Evolutionary conservation across 2,888 invertebrate species (phyloP).

Genomic region (Eumacrocentrus americanus): DNA sequence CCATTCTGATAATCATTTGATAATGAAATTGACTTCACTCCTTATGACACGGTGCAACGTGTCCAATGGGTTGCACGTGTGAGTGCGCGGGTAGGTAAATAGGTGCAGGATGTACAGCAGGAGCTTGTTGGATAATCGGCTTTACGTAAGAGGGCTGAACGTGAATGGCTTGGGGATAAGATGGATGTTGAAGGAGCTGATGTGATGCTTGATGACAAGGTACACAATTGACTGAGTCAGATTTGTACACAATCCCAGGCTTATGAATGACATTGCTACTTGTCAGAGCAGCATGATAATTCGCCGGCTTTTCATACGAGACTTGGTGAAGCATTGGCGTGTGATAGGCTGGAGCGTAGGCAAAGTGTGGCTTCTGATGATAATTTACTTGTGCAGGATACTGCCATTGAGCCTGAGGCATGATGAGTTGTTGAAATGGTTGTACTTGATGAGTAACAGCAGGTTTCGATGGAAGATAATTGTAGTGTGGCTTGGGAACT

Average conservation of each 20-base stretch:
- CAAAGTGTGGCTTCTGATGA: conserved; percentile 46
- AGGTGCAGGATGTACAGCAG: conserved; percentile 33
- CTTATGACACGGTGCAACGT: conserved; percentile 4
- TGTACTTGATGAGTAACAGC: conserved; percentile 19
- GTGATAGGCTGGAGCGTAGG: conserved; percentile 48
- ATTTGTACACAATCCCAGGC: conserved; percentile 36
- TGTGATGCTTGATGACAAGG: conserved; percentile 30
- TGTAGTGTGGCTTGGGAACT: conserved; percentile 21
- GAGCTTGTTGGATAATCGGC: conserved; percentile 37
- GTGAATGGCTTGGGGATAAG: conserved; percentile 39
- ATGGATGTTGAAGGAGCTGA: conserved; percentile 12
- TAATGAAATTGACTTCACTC: too few relatives aligned
- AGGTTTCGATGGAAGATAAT: conserved; percentile 28
- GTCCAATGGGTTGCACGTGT: conserved; percentile 15
- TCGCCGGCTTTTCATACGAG: conserved; percentile 15
- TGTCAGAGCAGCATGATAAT: conserved; percentile 6
- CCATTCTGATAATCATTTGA: too few relatives aligned
- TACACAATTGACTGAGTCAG: conserved; percentile 30
- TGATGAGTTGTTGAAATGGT: conserved; percentile 30
- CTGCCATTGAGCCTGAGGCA: conserved; percentile 24
- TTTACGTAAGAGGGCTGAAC: conserved; percentile 37
- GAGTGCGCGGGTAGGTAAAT: conserved; percentile 32
- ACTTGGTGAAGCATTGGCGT: conserved; percentile 40
- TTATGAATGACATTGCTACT: too few relatives aligned
- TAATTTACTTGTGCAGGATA: conserved; percentile 32